phyloP scores from a whole-genome alignment of 64 coral and sea anemone species.

The Orbicella faveolata region DNA sequence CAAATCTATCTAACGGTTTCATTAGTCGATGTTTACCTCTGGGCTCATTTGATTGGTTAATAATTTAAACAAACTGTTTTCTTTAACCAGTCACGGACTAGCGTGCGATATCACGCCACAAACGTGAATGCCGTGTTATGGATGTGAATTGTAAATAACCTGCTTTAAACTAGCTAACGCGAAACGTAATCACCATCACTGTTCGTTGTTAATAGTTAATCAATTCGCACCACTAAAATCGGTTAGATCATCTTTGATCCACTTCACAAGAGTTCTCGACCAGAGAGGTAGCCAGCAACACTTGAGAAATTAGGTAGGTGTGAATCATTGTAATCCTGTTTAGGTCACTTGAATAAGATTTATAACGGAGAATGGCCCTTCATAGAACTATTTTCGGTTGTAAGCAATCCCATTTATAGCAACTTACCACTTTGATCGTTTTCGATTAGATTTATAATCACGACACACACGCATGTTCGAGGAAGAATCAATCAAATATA shows the following conservation, averaged over 20 bases:
- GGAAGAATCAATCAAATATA: background rate
- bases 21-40: background rate
- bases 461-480: background rate
- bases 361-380: background rate
- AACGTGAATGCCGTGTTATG: background rate
- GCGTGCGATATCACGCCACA: background rate
- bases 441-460: background rate
- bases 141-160: slow-evolving; percentile 20
- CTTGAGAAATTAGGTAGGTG: background rate
- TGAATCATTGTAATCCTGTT: background rate
- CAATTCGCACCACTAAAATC: slow-evolving; percentile 20
- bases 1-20: background rate
- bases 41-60: background rate
- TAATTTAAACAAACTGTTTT: background rate
- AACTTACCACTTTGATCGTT: background rate
- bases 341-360: background rate
- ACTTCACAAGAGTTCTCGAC: slow-evolving; percentile 21
- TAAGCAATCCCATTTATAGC: background rate
- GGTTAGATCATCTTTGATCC: slow-evolving; percentile 12
- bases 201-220: slow-evolving; percentile 32
- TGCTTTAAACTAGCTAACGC: slow-evolving; percentile 26
- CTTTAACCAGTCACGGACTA: background rate
- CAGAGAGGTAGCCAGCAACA: background rate
- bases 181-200: slow-evolving; percentile 5
- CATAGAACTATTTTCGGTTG: background rate